Base-by-base conservation (phyloP, 92 coral and sea anemone genomes). In the Phymanthus crucifer region DNA sequence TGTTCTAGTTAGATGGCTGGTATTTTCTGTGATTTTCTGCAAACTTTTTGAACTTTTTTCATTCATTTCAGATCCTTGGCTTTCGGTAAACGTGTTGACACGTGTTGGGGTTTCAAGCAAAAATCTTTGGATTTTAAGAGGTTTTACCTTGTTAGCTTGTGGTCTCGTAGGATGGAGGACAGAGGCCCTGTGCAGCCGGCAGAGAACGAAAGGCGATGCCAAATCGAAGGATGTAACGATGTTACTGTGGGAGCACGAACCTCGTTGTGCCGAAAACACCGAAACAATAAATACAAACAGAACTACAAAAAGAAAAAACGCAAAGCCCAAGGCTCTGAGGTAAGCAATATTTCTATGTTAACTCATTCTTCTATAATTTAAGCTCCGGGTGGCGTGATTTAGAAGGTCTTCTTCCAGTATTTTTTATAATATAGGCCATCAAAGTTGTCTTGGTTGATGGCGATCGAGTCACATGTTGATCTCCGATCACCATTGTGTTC, bases 271-370 rank as follows among this genome's bases (percentile, higher is more conserved):
- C 94, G 99, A 80, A 96, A 93, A 84, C 99, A 96, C 56, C 89
- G 99, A 56, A 94, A 96, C 92, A 93, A 91, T 70, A 96, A 92
- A 74, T 96, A 96, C 93, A 96, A 96, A 78, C 99, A 96, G 77
- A 96, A 91, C 84, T 96, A 96, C 80, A 96, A 96, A 83, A 96
- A 93, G 93, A 96, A 93, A 86, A 96, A 92, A 76, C 92, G 94
- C 43, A 82, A 88, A 66, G 92, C 97, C 14, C 90, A 88, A 14
- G 94, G 97, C 37, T 68, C 81, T 1, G 97, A 90, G 70, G 97
- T 92, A 80, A 32, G 94, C 70, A 58, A 17, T 27, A 21, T 66
- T 61, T 27, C 29, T 29, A 61, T 29, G 34, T 61, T 6, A 61
- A 61, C 11, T 8, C 26, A 61, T 12, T 23, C 14, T 61, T 24